Conservation (phyloP, 2,113 vertebrate species). For the Fulica atra region DNA sequence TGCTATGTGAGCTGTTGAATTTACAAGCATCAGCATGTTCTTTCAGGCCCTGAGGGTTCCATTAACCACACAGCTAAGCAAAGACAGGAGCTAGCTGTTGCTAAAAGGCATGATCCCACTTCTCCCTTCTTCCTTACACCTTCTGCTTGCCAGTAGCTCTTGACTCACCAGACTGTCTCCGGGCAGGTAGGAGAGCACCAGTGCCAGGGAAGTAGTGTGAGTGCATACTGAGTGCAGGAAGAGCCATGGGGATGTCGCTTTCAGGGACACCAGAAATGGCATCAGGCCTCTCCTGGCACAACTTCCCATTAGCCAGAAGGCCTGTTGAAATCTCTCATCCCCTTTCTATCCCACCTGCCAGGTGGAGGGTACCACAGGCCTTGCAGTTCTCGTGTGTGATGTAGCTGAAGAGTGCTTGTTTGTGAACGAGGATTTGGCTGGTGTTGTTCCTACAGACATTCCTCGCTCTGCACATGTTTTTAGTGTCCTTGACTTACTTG, state of each 20-base stretch:
- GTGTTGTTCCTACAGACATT: background rate
- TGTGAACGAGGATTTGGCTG: background rate
- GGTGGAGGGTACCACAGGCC: background rate
- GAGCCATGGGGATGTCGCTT: rapidly evolving
- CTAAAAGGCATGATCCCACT: background rate
- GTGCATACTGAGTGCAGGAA: background rate
- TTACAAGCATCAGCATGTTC: background rate
- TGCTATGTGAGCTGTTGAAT: background rate
- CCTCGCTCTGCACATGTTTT: background rate
- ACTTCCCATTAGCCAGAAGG: background rate
- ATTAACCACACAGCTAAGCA: background rate
- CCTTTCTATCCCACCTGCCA: background rate
- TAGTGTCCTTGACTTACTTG: background rate
- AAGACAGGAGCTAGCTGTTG: background rate
- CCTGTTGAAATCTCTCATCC: background rate
- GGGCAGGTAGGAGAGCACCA: background rate
- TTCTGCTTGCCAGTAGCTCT: background rate
- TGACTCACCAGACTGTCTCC: background rate
- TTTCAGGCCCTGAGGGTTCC: rapidly evolving
- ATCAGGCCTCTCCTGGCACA: background rate
- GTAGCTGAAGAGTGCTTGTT: background rate
- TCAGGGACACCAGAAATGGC: background rate
- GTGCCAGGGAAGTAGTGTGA: background rate
- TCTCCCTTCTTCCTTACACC: background rate
- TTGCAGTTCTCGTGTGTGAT: background rate